Conservation (phyloP, 2,888 invertebrate genomes). For the Mythimna impura region DNA sequence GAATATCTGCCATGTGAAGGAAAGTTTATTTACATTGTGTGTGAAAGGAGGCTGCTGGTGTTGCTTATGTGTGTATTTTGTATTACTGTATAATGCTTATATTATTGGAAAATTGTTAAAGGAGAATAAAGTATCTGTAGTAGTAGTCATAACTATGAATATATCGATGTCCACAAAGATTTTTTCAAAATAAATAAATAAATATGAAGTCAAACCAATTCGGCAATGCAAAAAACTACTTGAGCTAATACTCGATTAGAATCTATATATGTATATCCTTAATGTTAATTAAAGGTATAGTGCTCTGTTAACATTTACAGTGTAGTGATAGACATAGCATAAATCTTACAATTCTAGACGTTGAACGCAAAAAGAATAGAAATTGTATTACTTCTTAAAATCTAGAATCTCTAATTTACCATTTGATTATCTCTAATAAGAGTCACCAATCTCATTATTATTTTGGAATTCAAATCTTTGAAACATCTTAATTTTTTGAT, state of each 20-base stretch:
- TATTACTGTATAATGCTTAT: background rate
- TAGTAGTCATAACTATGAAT: background rate
- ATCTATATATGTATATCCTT: background rate
- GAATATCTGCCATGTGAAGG: constrained; percentile 14
- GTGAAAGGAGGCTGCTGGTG: background rate
- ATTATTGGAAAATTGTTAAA: background rate
- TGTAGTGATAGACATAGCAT: background rate
- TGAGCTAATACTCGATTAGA: background rate
- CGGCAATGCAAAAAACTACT: background rate
- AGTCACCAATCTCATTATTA: background rate
- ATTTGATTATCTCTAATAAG: background rate
- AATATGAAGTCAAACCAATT: background rate
- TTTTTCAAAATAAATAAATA: background rate
- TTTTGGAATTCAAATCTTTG: constrained; percentile 9
- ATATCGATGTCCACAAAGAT: background rate
- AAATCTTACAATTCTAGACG: too few species aligned
- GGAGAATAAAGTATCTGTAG: background rate
- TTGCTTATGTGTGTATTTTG: background rate
- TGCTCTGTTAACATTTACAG: too few species aligned
- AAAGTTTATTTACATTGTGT: constrained; percentile 20
- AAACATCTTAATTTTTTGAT: background rate
- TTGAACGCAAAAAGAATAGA: background rate
- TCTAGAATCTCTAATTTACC: background rate
- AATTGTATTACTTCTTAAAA: constrained; percentile 2
- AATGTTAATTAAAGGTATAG: background rate